These are phyloP conservation scores for Apus apus DNA, from an alignment of 2,113 vertebrate species.

Conservation along the genomic window DNA sequence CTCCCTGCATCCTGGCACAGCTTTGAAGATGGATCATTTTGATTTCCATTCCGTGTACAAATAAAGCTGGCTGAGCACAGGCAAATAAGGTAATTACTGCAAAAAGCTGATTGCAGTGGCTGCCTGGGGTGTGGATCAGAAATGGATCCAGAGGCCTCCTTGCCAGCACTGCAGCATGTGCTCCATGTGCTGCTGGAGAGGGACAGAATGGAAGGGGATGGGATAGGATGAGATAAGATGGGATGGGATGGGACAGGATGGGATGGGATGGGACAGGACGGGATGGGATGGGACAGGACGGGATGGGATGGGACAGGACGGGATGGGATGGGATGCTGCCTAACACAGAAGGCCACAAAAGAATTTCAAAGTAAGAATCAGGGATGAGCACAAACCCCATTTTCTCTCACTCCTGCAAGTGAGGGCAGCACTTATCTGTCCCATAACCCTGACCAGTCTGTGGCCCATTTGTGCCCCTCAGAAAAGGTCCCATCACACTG, in stretches of 20 bases:
- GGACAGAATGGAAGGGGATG: neutral
- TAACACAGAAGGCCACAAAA: neutral
- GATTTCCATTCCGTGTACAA: neutral
- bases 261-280: too few species aligned
- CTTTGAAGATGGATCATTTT: neutral
- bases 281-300: too few species aligned
- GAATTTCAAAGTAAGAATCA: neutral
- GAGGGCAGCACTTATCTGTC: neutral
- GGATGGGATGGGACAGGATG: too few species aligned
- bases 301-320: too few species aligned
- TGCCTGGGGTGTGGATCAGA: neutral
- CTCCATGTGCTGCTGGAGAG: neutral
- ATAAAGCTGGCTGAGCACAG: neutral
- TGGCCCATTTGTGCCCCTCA: rapidly evolving
- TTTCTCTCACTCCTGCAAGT: neutral
- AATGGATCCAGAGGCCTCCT: rapidly evolving
- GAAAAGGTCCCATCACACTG: rapidly evolving
- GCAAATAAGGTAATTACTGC: neutral
- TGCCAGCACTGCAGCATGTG: neutral
- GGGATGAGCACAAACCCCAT: neutral
- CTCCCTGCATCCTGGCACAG: neutral
- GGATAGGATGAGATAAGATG: too few species aligned
- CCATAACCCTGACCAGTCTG: neutral
- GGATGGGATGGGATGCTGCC: too few species aligned
- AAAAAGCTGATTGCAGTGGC: neutral